Evolutionary conservation across 2,888 invertebrate genomes (phyloP).

Genomic region (Rhogogaster chlorosoma): DNA sequence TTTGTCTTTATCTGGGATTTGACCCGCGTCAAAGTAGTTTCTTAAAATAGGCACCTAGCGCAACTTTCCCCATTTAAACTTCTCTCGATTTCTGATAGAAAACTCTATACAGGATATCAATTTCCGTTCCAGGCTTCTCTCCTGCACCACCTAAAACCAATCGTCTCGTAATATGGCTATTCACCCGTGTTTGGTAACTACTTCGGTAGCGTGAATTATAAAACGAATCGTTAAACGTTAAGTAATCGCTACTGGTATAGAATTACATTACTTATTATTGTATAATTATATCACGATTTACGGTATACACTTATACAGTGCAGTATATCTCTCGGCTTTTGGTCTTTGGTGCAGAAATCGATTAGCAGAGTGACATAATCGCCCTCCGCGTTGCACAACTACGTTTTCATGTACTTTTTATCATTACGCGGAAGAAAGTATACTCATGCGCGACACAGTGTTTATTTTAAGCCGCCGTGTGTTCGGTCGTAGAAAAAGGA

Average conservation of each 20-base stretch:
- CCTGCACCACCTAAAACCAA: neutral
- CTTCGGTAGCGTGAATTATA: conserved; percentile 26
- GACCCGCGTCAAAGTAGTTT: conserved; percentile 39
- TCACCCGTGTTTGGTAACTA: conserved; percentile 25
- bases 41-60: conserved; percentile 43
- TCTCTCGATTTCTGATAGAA: conserved; percentile 47
- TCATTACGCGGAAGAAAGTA: conserved; percentile 15
- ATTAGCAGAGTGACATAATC: conserved; percentile 28
- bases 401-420: neutral
- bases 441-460: conserved; percentile 21
- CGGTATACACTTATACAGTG: neutral
- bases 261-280: conserved; percentile 6
- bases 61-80: conserved; percentile 50
- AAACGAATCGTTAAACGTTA: conserved; percentile 26
- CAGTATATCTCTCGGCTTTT: neutral
- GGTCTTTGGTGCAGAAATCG: conserved; percentile 3
- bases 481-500: neutral
- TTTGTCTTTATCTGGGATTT: conserved; percentile 36
- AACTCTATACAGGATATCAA: conserved; percentile 30
- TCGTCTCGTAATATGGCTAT: conserved; percentile 31
- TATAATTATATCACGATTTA: conserved; percentile 6
- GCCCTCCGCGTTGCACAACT: conserved; percentile 22
- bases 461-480: conserved; percentile 15
- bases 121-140: conserved; percentile 37
- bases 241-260: conserved; percentile 6